Base-by-base conservation (phyloP, 2,797 vertebrate species). In the Aythya fuligula region DNA sequence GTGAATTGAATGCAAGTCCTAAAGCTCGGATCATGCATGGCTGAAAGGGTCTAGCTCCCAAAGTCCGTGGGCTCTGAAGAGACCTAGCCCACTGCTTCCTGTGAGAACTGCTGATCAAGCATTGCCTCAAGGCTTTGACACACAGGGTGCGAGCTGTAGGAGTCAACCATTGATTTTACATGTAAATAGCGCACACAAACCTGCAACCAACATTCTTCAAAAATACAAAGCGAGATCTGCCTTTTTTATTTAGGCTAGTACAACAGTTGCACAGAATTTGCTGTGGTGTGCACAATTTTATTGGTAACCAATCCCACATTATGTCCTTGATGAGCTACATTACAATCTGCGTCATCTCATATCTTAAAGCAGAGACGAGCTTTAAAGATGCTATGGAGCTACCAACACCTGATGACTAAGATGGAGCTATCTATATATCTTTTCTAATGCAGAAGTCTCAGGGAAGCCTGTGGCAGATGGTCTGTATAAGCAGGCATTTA, bases 11-110 rank as follows among this genome's bases (percentile, higher is more conserved):
- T 15, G 27, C 11, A 22, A 60, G 14, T 2, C 20, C 43, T 67
- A 10, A 30, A 74, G 36, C 8, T 8, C 10, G 7, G 43, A 64
- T 0, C 0, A 14, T 9, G 34, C 57, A 15, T 0, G 1, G 39
- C 17, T 39, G 13, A 13, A 47, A 36, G 14, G 12, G 27, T 34
- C 64, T 5, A 17, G 79, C 2, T 15, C 19, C 67, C 51, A 27
- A 64, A 7, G 28, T 2, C 62, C 41, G 1, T 0, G 5, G 19
- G 45, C 38, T 22, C 66, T 4, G 1, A 11, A 11, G 45, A 41
- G 30, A 14, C 56, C 34, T 24, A 12, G 2, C 38, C 45, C 51
- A 4, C 1, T 1, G 2, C 36, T 15, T 15, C 41, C 43, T 4
- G 0, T 41, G 3, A 11, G 30, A 66, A 64, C 53, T 20, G 4